Evolutionary conservation across 2,888 invertebrate species (phyloP), one percentile per base, ranked within the genome.

Genomic region (Julus scandinavius): DNA sequence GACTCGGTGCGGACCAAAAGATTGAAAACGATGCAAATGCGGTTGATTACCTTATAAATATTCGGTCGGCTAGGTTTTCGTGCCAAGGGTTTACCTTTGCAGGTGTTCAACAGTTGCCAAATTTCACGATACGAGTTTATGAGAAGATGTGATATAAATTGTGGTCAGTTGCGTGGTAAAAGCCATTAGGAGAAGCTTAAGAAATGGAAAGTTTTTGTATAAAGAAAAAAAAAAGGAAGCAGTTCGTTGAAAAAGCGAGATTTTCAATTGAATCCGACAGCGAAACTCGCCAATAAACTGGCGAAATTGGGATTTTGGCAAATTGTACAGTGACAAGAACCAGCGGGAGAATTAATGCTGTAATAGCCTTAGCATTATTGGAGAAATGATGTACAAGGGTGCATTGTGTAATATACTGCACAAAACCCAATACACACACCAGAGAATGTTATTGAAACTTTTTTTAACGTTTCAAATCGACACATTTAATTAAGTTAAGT

Each of bases 191-290:
- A 29, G 29, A 72, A 72, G 72, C 72, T 29, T 20, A 72, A 72
- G 29, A 72, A 72, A 29, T 29, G 54, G 63, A 72, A 72, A 20
- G n/a, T 72, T 7, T 7, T 7, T 45, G 45, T 45, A 45, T 45
- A 29, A 29, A 9, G 20, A 29, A 29, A 72, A 72, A 58, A 54
- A 63, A 63, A 63, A n/a, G n/a, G 6, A 72, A 17, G 58, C 7
- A 72, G 72, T 72, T 72, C 9, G 72, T 11, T 72, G 72, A 72
- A 72, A 72, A 72, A 6, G 29, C 72, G 29, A 72, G 72, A 72
- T 72, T 72, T n/a, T 29, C 72, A 20, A 72, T 72, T 72, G 72
- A 72, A 29, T 72, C 72, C 9, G 72, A 72, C 72, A 72, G 72
- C n/a, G 7, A 17, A 72, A 72, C 9, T 72, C 5, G 72, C 29